These are phyloP conservation scores for Leptatherina wallacei DNA, from an alignment of 2,797 vertebrate species.

Conservation along the genomic window DNA sequence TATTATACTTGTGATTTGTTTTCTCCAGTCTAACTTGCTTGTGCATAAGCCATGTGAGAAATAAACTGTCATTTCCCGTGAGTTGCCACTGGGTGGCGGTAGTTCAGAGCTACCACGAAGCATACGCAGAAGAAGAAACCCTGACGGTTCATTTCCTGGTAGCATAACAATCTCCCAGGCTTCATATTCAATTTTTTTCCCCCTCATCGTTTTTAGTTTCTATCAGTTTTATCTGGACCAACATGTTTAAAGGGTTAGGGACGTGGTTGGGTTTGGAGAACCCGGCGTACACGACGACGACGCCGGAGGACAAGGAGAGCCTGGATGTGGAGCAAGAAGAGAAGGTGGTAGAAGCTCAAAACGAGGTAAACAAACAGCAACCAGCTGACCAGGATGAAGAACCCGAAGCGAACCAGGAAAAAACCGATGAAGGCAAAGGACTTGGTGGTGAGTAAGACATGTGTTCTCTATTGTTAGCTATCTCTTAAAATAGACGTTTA, in stretches of 20 bases:
- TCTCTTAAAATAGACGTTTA: no score
- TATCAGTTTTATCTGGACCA: background rate
- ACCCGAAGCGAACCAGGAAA: slow-evolving; percentile 22
- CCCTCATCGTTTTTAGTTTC: fast-evolving
- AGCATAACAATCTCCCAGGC: slow-evolving; percentile 4
- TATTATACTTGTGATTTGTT: no score
- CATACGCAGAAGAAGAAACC: slow-evolving; percentile 46
- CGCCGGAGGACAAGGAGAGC: slow-evolving; percentile 43
- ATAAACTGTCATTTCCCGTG: background rate
- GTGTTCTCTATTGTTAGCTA: no score
- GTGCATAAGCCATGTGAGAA: no score
- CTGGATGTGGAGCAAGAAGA: slow-evolving; percentile 50
- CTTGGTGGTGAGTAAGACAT: slow-evolving; percentile 73
- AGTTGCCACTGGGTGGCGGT: slow-evolving; percentile 37
- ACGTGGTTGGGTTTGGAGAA: slow-evolving; percentile 79
- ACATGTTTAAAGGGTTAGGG: slow-evolving; percentile 77
- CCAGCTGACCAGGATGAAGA: slow-evolving; percentile 52
- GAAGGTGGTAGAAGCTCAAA: slow-evolving; percentile 76
- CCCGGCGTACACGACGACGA: slow-evolving; percentile 18
- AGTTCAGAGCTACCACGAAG: fast-evolving
- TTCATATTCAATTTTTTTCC: background rate
- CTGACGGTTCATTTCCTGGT: slow-evolving; percentile 55
- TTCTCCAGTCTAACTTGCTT: no score
- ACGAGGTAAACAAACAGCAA: slow-evolving; percentile 80
- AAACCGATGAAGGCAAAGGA: slow-evolving; percentile 43